Evolutionary conservation across 2,797 vertebrate genomes (phyloP), one percentile per base, ranked within the genome.

Genomic region (Pyrocephalus nanus): DNA sequence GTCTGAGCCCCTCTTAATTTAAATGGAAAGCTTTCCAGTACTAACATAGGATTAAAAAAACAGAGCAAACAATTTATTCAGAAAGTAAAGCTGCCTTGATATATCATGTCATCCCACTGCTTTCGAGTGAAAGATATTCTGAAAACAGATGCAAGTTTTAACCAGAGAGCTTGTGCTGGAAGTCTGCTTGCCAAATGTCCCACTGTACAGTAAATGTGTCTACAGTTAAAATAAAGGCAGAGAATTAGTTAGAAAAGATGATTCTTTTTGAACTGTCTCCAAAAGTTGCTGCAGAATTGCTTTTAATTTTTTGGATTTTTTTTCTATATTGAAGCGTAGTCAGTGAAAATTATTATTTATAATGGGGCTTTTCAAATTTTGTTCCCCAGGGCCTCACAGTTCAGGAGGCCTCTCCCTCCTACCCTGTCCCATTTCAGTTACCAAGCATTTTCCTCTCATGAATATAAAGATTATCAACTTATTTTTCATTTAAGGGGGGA

Each of bases 101-200:
- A 94, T 87, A 42, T 40, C 58, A 61, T 65, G 47, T 85, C 75
- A 76, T 92, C 65, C 43, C 54, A 82, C 11, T 48, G 58, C 57
- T 64, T 95, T 57, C 81, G 50, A 88, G 19, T 36, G 75, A 94
- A 94, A 93, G 43, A 70, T 80, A 90, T 91, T 87, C 77, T 85
- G 71, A 93, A 94, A 95, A 88, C 85, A 95, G 64, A 95, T 79
- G 79, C 29, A 91, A 80, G 38, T 87, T 94, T 94, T 75, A 89
- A 73, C 51, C 66, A 69, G 57, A 77, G 50, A 74, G 6, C 53
- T 78, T 78, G 34, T 86, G 58, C 80, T 83, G 67, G 21, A 96
- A 77, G 75, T 94, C 88, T 96, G 95, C 69, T 84, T 83, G 88
- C 93, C 96, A 96, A 96, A 96, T 93, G 92, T 96, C 79, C 74